Conservation (phyloP, 2,888 invertebrate genomes). For the Osmoderma eremita region DNA sequence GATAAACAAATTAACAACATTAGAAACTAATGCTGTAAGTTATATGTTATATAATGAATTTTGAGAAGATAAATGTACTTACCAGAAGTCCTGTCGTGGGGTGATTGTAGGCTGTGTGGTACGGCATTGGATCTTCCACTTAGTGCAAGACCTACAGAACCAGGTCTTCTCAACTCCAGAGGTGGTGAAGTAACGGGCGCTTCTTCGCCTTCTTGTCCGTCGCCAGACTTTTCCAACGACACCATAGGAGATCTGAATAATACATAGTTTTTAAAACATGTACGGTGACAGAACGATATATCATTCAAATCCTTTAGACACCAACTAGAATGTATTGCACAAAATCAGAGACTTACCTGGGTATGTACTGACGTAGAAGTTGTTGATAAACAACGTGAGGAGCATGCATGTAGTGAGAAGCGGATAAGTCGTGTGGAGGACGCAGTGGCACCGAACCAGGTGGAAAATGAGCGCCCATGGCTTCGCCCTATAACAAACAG, state of each 20-base stretch:
- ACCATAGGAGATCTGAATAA: constrained; percentile 65
- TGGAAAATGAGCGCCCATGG: constrained; percentile 66
- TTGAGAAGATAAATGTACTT: constrained; percentile 42
- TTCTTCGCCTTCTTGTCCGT: constrained; percentile 64
- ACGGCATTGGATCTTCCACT: constrained; percentile 70
- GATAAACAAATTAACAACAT: background rate
- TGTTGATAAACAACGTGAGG: constrained; percentile 68
- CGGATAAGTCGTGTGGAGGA: constrained; percentile 61
- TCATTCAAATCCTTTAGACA: background rate
- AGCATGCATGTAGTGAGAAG: constrained; percentile 68
- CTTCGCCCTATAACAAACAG: constrained; percentile 67
- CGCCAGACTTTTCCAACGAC: constrained; percentile 72
- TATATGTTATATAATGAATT: too few species aligned
- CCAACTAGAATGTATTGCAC: too few species aligned
- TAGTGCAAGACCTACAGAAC: constrained; percentile 64
- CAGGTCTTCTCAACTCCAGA: constrained; percentile 74
- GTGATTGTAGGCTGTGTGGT: constrained; percentile 76
- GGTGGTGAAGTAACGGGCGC: constrained; percentile 69
- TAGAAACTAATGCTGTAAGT: background rate
- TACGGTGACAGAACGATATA: too few species aligned
- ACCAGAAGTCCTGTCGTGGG: constrained; percentile 75
- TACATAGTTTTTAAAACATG: background rate
- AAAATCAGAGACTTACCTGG: constrained; percentile 34
- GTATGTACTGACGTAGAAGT: constrained; percentile 62
- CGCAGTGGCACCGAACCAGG: constrained; percentile 60